These are phyloP conservation scores for Myiopsitta monachus DNA, from an alignment of 2,113 vertebrate species.

Conservation along the genomic window DNA sequence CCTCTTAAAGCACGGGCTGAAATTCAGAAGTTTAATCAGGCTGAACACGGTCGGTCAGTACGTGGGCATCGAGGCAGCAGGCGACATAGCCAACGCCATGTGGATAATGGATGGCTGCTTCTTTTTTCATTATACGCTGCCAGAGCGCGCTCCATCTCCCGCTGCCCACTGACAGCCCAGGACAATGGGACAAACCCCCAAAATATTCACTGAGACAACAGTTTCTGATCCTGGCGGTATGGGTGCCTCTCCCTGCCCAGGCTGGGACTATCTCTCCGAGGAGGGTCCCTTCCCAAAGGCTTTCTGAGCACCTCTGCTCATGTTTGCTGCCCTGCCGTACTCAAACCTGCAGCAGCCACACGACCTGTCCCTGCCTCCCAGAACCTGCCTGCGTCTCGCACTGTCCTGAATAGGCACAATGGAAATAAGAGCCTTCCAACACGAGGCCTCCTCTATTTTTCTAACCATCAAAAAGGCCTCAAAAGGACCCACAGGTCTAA, in stretches of 20 bases:
- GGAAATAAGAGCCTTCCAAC: background rate
- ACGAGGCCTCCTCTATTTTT: background rate
- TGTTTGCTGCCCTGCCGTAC: background rate
- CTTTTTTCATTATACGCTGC: background rate
- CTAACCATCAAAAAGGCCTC: background rate
- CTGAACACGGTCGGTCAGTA: background rate
- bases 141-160: background rate
- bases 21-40: background rate
- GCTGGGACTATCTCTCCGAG: background rate
- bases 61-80: background rate
- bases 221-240: background rate
- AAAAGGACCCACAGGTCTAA: background rate
- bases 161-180: background rate
- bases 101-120: background rate
- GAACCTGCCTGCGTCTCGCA: background rate
- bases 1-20: background rate
- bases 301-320: background rate
- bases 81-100: fast-evolving
- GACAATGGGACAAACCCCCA: background rate
- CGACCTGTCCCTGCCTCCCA: background rate
- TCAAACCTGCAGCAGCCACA: background rate
- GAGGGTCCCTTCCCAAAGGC: background rate
- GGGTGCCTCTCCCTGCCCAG: background rate
- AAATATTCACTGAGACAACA: background rate
- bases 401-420: background rate